Evolutionary conservation across 1,140 invertebrate genomes (phyloP).

Genomic region (Drosophila insularis): DNA sequence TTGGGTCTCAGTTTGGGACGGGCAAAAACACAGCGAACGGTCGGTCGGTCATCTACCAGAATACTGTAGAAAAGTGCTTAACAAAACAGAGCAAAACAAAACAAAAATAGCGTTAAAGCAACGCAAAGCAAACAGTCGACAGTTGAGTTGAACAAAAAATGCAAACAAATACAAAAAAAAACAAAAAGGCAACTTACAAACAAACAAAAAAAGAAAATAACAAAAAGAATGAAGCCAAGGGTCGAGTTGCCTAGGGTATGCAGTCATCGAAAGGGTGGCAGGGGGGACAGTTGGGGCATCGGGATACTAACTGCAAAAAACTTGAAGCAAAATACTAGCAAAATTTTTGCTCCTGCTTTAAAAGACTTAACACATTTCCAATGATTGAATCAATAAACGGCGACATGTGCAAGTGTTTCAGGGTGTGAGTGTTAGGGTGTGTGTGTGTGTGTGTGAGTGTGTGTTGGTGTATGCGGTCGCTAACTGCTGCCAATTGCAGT

Average conservation of each 20-base stretch:
- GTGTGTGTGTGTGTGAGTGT: slow-evolving; percentile 8
- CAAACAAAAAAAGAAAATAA: slow-evolving; percentile 31
- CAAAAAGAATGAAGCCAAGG: slow-evolving; percentile 26
- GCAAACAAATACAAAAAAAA: slow-evolving; percentile 69
- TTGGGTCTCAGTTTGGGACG: slow-evolving; percentile 17
- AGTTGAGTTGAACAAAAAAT: slow-evolving; percentile 58
- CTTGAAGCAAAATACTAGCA: slow-evolving; percentile 57
- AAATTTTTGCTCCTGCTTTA: slow-evolving; percentile 55
- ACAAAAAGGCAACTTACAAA: slow-evolving; percentile 67
- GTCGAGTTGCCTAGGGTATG: slow-evolving; percentile 29
- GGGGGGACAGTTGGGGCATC: neutral
- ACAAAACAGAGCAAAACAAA: slow-evolving; percentile 57
- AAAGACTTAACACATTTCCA: slow-evolving; percentile 74
- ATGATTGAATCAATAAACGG: slow-evolving; percentile 79
- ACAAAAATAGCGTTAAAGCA: slow-evolving; percentile 77
- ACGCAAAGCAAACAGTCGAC: slow-evolving; percentile 77
- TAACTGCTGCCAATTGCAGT: slow-evolving; percentile 61
- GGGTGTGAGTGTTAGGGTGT: slow-evolving; percentile 15
- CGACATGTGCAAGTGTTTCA: slow-evolving; percentile 63
- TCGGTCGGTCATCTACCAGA: neutral
- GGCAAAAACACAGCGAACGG: slow-evolving; percentile 25
- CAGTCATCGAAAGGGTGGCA: neutral
- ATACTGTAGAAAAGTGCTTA: slow-evolving; percentile 61
- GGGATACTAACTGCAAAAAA: slow-evolving; percentile 45
- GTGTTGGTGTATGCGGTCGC: slow-evolving; percentile 26